Conservation (phyloP, 2,113 vertebrate genomes). For the Oceanodroma tethys region DNA sequence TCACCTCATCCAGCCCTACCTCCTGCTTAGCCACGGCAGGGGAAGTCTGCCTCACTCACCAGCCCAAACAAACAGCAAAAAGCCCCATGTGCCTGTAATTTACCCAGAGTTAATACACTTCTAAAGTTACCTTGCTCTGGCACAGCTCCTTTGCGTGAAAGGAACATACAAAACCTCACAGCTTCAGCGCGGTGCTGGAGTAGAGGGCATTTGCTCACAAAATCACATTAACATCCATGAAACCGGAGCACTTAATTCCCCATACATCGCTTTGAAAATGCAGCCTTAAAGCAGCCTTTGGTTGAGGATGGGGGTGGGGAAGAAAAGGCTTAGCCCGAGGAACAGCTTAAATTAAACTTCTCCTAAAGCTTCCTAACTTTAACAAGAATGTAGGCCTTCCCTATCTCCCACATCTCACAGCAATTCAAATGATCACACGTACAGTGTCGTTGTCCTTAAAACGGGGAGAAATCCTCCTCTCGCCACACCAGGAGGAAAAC, state of each 20-base stretch:
- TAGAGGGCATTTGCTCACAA: slow-evolving; percentile 10
- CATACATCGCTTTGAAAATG: background rate
- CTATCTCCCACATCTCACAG: background rate
- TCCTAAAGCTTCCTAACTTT: background rate
- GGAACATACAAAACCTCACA: background rate
- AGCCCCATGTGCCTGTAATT: background rate
- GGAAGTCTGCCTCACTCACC: background rate
- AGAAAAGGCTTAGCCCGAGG: slow-evolving; percentile 40
- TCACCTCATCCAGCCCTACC: background rate
- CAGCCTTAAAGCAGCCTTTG: background rate
- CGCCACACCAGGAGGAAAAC: background rate
- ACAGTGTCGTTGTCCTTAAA: background rate
- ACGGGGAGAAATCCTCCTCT: slow-evolving; percentile 1
- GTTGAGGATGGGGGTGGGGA: background rate
- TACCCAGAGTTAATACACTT: background rate
- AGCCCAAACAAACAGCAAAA: background rate
- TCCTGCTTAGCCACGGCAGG: background rate
- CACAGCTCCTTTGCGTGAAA: background rate
- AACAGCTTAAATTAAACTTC: slow-evolving; percentile 50
- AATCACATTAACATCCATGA: slow-evolving; percentile 22
- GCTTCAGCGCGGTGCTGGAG: background rate
- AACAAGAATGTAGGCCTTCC: background rate
- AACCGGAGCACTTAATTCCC: slow-evolving; percentile 37
- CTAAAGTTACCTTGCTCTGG: background rate
- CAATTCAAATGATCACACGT: background rate